Evolutionary conservation across 2,888 invertebrate genomes (phyloP), one percentile per base, ranked within the genome.

Genomic region (Hylaea fasciaria): DNA sequence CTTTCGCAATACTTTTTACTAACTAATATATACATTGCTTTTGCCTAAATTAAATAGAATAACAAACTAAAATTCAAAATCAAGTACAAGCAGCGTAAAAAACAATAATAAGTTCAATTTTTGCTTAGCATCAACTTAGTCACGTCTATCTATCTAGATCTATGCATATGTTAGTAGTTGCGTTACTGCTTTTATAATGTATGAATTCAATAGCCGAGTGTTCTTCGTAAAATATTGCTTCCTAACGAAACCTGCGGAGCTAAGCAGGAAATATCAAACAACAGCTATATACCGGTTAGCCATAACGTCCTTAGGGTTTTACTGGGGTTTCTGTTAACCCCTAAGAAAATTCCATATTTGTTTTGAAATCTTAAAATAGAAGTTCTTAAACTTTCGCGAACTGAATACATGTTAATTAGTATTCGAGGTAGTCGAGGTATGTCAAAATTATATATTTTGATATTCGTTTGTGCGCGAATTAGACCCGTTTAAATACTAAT

Each of bases 171-270:
- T 37, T 1, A 3, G 13, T 16, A 47, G 35, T 47, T 47, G 37
- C 2, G 35, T 16, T 54, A 46, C 53, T 53, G 53, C 14, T 22
- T 14, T 39, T 0, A 1, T 2, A 12, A 2, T 17, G 9, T 14
- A 16, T 44, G 8, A 17, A 44, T 16, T 50, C 55, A 62, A 63
- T 58, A 57, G 59, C 52, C 60, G 63, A 68, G 61, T 64, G 52
- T 71, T 69, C 66, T 72, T 69, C 66, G 64, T 74, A 68, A 77
- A 71, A 77, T 73, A 73, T 65, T 68, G 68, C 54, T 65, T 28
- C 53, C 56, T 55, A 48, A 48, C 53, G 50, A 41, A 63, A 58
- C 66, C 66, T 63, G 65, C 54, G 58, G 54, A 35, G 52, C 60
- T 60, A 48, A 46, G 62, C 16, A 62, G 63, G 62, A 65, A 63